Percentiles rank a stretch among this genome's conserved stretches.
phyloP scores from a whole-genome alignment of 2,797 vertebrate species.

The Mycteria americana region DNA sequence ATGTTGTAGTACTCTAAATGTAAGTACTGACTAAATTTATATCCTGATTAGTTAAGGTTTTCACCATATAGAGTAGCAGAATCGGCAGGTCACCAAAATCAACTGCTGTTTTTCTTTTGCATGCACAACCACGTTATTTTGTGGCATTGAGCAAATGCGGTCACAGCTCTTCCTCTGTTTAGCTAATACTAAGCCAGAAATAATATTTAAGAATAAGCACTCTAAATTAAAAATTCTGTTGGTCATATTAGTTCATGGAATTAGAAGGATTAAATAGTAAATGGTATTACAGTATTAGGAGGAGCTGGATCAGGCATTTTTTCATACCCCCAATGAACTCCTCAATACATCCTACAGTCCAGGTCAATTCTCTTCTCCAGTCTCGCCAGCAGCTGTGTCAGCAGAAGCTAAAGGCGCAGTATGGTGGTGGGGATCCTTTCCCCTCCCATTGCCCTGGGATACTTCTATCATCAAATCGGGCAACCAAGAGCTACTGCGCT shows the following conservation, averaged over 20 bases:
- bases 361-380: not conserved
- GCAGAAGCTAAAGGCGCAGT: not conserved
- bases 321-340: not conserved
- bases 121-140: rapidly evolving
- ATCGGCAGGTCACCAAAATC: not conserved
- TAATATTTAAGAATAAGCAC: not conserved
- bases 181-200: not conserved
- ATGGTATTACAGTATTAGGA: not conserved
- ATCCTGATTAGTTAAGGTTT: not conserved
- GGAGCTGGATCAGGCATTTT: not conserved
- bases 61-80: not conserved
- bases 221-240: not conserved
- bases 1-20: rapidly evolving
- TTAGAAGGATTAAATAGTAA: slow-evolving; percentile 4
- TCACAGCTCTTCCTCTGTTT: not conserved
- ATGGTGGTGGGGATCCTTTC: not conserved
- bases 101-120: not conserved
- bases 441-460: not conserved
- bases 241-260: not conserved
- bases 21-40: not conserved
- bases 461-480: not conserved
- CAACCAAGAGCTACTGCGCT: not conserved
- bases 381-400: not conserved
- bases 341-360: not conserved
- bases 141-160: not conserved